These are phyloP conservation scores for Drosophila serrata DNA, from an alignment of 1,140 invertebrate species.

Conservation along the genomic window DNA sequence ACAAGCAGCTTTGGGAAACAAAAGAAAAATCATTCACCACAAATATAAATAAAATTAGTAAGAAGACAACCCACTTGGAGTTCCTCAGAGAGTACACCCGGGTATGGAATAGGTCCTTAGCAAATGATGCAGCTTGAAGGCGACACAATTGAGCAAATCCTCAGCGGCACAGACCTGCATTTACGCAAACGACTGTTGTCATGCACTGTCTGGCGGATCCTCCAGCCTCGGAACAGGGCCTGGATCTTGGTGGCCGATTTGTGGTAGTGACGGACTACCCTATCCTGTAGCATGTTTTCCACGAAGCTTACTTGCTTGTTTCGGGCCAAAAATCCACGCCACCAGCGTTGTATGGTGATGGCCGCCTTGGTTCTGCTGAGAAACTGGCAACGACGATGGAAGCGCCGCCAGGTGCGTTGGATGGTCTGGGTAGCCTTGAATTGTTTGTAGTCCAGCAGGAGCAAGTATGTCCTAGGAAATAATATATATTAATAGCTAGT, in stretches of 20 bases:
- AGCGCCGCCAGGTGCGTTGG: slow-evolving; percentile 45
- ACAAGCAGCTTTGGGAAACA: slow-evolving; percentile 52
- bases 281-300: slow-evolving; percentile 55
- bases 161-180: slow-evolving; percentile 68
- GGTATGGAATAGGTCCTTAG: slow-evolving; percentile 75
- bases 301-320: slow-evolving; percentile 8
- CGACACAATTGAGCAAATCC: slow-evolving; percentile 74
- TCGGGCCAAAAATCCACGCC: slow-evolving; percentile 55
- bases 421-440: slow-evolving; percentile 63
- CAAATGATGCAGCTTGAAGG: slow-evolving; percentile 76
- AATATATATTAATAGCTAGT: background rate
- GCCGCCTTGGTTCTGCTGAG: slow-evolving; percentile 25
- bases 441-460: slow-evolving; percentile 64
- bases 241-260: slow-evolving; percentile 67
- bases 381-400: background rate
- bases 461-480: slow-evolving; percentile 41
- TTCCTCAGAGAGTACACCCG: slow-evolving; percentile 75
- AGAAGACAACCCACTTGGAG: slow-evolving; percentile 50
- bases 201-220: slow-evolving; percentile 47
- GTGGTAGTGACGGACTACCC: slow-evolving; percentile 9
- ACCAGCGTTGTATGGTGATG: slow-evolving; percentile 65
- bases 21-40: background rate
- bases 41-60: background rate
- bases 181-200: slow-evolving; percentile 43
- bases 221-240: slow-evolving; percentile 68